Percentiles rank a stretch among this genome's conserved stretches.
Conservation (phyloP, 2,113 vertebrate genomes). For the Hoplias malabaricus region DNA sequence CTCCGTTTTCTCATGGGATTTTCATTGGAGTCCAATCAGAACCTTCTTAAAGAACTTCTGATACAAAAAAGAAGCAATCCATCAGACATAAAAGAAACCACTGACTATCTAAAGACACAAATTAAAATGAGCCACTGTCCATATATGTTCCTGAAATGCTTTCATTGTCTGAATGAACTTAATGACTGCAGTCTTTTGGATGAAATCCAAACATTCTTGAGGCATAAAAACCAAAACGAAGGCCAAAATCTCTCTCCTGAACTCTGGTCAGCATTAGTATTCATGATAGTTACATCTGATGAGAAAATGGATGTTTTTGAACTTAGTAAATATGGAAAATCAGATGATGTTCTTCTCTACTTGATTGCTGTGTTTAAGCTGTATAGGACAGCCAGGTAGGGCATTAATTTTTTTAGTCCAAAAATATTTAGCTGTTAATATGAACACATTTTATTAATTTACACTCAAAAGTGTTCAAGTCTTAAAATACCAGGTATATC, state of each 20-base stretch:
- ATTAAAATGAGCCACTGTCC: background rate
- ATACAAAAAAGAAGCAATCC: background rate
- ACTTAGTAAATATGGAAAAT: background rate
- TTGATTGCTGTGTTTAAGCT: conserved; percentile 7
- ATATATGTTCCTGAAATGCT: conserved; percentile 28
- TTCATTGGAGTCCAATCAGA: conserved; percentile 22
- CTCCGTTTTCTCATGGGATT: conserved; percentile 37
- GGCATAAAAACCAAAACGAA: background rate
- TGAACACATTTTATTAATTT: too few relatives aligned
- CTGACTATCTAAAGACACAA: conserved; percentile 9
- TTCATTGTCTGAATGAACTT: conserved; percentile 40
- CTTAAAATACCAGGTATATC: too few relatives aligned
- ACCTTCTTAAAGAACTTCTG: background rate
- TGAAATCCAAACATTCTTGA: conserved; percentile 5
- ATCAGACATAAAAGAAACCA: conserved; percentile 2
- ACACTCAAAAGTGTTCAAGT: too few relatives aligned
- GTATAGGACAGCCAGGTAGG: conserved; percentile 24
- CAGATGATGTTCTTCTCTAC: conserved; percentile 7
- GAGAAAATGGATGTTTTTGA: conserved; percentile 29
- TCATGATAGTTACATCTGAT: conserved; percentile 39
- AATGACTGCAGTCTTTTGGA: conserved; percentile 13
- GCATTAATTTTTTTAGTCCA: background rate
- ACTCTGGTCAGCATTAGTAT: conserved; percentile 31
- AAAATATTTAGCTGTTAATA: too few relatives aligned
- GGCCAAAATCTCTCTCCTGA: background rate